Evolutionary conservation across 2,888 invertebrate genomes (phyloP).

Genomic region (Drosophila recens): DNA sequence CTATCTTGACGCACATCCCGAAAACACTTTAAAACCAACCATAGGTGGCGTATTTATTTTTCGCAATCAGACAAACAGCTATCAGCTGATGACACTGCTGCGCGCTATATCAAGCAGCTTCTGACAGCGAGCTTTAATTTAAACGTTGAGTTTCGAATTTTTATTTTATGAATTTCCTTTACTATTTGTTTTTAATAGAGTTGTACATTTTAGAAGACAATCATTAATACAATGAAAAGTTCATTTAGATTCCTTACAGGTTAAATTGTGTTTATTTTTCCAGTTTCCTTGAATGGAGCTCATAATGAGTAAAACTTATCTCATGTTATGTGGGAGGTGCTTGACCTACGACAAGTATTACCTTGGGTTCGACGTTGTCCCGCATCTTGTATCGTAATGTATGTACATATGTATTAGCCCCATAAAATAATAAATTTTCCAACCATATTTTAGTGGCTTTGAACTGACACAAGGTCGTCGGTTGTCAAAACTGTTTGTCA

Average conservation of each 20-base stretch:
- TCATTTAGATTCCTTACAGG: no score
- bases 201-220: no score
- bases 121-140: background rate
- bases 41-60: no score
- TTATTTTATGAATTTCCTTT: no score
- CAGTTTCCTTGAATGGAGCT: background rate
- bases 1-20: no score
- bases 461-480: constrained; percentile 59
- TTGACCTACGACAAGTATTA: constrained; percentile 21
- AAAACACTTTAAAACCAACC: no score
- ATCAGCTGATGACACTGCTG: no score
- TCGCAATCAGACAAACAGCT: no score
- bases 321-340: constrained; percentile 5
- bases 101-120: background rate
- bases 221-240: no score
- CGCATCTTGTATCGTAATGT: constrained; percentile 31
- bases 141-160: background rate
- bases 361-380: constrained; percentile 32
- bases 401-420: background rate
- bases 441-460: constrained; percentile 43
- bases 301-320: background rate
- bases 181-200: no score
- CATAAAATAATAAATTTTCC: constrained; percentile 24
- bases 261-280: constrained; percentile 15
- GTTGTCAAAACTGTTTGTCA: constrained; percentile 19